phyloP scores from a whole-genome alignment of 2,888 invertebrate species.

The Lampropteryx suffumata region DNA sequence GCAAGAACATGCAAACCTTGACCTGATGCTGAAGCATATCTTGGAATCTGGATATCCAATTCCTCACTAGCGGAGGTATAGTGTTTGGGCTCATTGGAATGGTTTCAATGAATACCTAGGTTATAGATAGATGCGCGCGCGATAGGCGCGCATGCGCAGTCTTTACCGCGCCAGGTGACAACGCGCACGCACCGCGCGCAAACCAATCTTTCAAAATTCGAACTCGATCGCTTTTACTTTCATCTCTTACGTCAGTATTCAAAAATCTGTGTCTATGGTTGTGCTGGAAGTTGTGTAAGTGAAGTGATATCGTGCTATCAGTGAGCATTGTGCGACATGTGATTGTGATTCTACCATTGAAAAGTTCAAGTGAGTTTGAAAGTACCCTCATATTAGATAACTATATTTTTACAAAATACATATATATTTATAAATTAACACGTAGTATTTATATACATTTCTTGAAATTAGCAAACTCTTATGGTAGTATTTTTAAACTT shows the following conservation, averaged over 20 bases:
- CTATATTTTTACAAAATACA: no score
- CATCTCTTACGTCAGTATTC: conserved; percentile 40
- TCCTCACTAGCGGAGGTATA: no score
- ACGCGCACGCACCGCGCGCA: conserved; percentile 33
- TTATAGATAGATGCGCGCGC: no score
- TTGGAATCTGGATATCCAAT: no score
- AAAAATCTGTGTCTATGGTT: conserved; percentile 4
- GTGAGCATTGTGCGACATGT: conserved; percentile 16
- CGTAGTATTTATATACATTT: no score
- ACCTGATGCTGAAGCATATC: no score
- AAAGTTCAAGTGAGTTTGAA: conserved; percentile 20
- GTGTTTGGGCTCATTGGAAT: no score
- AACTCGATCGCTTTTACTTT: conserved; percentile 56
- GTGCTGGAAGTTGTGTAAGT: conserved; percentile 28
- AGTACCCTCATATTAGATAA: conserved; percentile 5
- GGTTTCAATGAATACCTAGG: no score
- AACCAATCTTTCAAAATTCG: conserved; percentile 41
- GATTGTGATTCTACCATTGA: conserved; percentile 12
- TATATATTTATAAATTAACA: no score
- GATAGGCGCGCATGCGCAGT: conserved; percentile 55
- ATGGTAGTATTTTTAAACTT: no score
- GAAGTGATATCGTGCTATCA: conserved; percentile 10
- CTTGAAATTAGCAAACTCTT: no score
- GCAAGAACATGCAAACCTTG: no score
- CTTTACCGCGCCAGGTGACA: conserved; percentile 29